phyloP scores from a whole-genome alignment of 2,113 vertebrate species.

The Madoqua kirkii region DNA sequence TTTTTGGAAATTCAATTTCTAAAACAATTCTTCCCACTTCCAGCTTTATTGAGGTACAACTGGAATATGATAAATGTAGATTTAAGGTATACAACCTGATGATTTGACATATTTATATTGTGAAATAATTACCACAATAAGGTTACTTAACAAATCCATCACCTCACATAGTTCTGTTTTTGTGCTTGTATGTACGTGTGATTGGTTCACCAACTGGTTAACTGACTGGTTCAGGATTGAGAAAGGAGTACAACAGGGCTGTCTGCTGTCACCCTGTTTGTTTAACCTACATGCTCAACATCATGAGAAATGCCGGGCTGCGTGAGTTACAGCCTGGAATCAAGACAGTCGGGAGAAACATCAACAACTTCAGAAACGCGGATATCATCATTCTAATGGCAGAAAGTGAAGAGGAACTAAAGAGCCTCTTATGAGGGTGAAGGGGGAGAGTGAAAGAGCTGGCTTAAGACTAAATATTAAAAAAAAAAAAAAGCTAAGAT shows the following conservation, averaged over 20 bases:
- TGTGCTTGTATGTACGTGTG: not conserved
- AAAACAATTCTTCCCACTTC: not conserved
- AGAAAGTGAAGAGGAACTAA: not conserved
- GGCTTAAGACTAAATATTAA: not conserved
- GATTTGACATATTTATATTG: not conserved
- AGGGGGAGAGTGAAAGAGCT: not conserved
- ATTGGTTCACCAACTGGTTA: not conserved
- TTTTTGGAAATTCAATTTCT: not conserved
- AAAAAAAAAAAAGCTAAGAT: not conserved
- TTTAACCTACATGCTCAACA: not conserved
- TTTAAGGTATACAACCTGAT: not conserved
- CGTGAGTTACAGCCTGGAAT: not conserved
- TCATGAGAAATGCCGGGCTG: not conserved
- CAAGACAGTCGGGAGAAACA: not conserved
- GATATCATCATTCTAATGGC: not conserved
- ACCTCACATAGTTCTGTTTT: not conserved
- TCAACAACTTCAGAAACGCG: rapidly evolving
- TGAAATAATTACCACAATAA: not conserved
- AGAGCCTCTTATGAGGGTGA: not conserved
- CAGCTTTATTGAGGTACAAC: not conserved
- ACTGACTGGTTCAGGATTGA: not conserved
- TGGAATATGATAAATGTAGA: not conserved
- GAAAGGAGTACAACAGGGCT: not conserved
- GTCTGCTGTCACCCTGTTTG: not conserved
- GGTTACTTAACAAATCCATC: not conserved